phyloP scores from a whole-genome alignment of 2,113 vertebrate species.

The Polypterus bichir region DNA sequence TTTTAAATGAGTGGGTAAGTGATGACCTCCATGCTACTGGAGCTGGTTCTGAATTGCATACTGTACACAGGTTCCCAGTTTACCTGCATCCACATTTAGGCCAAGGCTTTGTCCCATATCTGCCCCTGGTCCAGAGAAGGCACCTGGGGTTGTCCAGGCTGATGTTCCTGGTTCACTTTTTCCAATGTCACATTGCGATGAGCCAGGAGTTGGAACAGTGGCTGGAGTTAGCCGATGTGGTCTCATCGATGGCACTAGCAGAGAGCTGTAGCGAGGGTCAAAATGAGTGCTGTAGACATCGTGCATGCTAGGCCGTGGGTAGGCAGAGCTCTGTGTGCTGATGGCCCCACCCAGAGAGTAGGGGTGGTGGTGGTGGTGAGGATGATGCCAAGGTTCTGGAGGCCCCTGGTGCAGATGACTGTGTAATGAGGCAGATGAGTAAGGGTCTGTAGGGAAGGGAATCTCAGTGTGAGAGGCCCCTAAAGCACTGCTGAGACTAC shows the following conservation, averaged over 20 bases:
- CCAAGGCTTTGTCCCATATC: conserved; percentile 67
- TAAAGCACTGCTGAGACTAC: conserved; percentile 55
- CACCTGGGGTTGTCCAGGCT: conserved; percentile 57
- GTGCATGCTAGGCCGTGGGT: conserved; percentile 67
- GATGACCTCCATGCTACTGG: not conserved
- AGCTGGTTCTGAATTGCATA: not conserved
- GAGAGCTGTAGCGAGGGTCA: conserved; percentile 77
- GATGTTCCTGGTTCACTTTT: conserved; percentile 58
- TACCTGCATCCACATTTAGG: conserved; percentile 89
- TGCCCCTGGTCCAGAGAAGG: conserved; percentile 61
- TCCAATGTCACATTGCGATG: conserved; percentile 71
- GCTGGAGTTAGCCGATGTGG: conserved; percentile 64
- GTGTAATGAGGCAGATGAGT: conserved; percentile 68
- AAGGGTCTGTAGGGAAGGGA: conserved; percentile 74
- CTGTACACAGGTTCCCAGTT: conserved; percentile 1
- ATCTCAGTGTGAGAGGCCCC: conserved; percentile 69
- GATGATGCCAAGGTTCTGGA: conserved; percentile 77
- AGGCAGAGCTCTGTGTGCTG: conserved; percentile 61
- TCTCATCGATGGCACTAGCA: conserved; percentile 79
- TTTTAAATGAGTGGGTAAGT: not conserved
- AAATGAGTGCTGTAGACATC: conserved; percentile 86
- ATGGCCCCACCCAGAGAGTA: conserved; percentile 72
- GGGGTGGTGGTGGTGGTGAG: conserved; percentile 71
- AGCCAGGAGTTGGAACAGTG: conserved; percentile 52
- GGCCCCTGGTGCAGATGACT: conserved; percentile 82